Evolutionary conservation across 2,888 invertebrate species (phyloP), one percentile per base, ranked within the genome.

Genomic region (Sthenelais limicola): DNA sequence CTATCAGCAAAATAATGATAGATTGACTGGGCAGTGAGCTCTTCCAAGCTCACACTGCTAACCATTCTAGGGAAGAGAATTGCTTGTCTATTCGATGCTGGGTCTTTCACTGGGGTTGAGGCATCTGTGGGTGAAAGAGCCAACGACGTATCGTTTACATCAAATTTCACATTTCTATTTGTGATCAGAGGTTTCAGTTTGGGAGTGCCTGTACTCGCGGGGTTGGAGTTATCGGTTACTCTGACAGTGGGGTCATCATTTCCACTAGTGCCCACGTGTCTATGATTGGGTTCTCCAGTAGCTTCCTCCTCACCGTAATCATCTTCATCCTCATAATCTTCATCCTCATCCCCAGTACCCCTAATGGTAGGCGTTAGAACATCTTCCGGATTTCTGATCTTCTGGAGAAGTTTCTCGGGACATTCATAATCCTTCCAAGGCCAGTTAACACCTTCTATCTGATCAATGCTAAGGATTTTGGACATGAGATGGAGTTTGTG

Each of bases 1-100:
- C 94, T 94, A 85, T 94, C 94, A 79, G 96, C 95, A 84, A 94
- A 96, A 80, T 92, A 92, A 77, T 95, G 82, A 78, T 88, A 89
- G 5, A 83, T 78, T 5, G 83, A 80, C 0, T 81, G 76, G 21
- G 80, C 77, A 5, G 75, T 48, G n/a, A 74, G 72, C 9, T 83
- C 84, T 69, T 85, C 84, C 30, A 85, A 72, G 76, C 85, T 85
- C 12, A 82, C 76, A 52, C 82, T 83, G 77, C 84, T 85, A 0
- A 82, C 82, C n/a, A 81, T 81, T 15, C 82, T 73, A 12, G 85
- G 84, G 12, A 84, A 71, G 32, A 79, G 77, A 32, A 79, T 77
- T 9, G 24, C 33, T 18, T 54, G 15, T 15, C 26, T 48, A n/a
- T 66, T 52, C 28, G 32, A n/a, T 26, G 26, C 30, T 52, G 66